Evolutionary conservation across 1,140 invertebrate genomes (phyloP), one percentile per base, ranked within the genome.

Genomic region (Drosophila chauvacae): DNA sequence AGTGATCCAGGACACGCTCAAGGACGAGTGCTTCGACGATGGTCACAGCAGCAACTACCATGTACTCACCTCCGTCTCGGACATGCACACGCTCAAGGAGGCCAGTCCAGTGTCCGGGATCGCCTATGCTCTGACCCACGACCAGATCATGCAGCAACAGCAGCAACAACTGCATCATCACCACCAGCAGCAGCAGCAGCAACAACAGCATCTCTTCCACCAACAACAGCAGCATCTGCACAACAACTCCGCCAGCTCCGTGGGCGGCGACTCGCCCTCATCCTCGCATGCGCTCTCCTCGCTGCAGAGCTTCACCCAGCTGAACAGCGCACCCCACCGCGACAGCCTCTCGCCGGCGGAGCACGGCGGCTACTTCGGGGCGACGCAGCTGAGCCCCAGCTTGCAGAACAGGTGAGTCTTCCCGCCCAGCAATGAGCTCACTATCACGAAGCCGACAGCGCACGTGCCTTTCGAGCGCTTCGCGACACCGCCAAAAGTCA

Each of bases 1-100:
- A 45, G 90, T 92, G 7, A 92, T 92, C 44, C 85, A 92, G 63
- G 92, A 92, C 60, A 92, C 92, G 7, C 63, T 92, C 1, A 92
- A 92, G 56, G 92, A 91, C 44, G 92, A 92, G 59, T 91, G 86
- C 45, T 77, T 90, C 35, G 91, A 92, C 16, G 88, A 92, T 23
- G 77, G 79, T 33, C 71, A 76, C 33, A 80, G 74, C 39, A 59
- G 78, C n/a, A 91, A 77, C 48, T 92, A 92, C 50, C 87, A 91
- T 23, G 83, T 92, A 44, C 60, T 92, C 10, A 90, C 84, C 14
- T 78, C 91, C 16, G 87, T 91, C 0, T 64, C 77, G 4, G 91
- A 92, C 35, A 30, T 91, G 41, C 84, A 92, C 5, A 42, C 74
- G 5, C 47, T 91, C 0, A 91, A 92, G 51, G 88, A 91, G 4